These are phyloP conservation scores for Caenorhabditis afra DNA, from an alignment of 2,888 invertebrate genomes.

Conservation along the genomic window DNA sequence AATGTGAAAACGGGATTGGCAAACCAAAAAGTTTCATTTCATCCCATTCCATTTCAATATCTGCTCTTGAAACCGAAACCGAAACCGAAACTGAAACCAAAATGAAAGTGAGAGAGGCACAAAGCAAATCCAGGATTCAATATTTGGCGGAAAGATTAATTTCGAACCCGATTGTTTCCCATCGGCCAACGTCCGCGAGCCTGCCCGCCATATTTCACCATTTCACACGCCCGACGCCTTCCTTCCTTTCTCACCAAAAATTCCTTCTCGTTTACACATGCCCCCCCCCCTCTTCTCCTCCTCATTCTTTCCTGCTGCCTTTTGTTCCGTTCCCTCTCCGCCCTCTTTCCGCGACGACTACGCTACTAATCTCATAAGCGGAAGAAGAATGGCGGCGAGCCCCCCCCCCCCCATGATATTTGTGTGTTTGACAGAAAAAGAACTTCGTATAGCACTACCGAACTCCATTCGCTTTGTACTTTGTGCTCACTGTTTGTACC, in stretches of 20 bases:
- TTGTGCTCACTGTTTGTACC: slow-evolving; percentile 9
- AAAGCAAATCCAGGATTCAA: slow-evolving; percentile 9
- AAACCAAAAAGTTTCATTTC: too few relatives aligned
- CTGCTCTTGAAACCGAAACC: too few relatives aligned
- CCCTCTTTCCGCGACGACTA: slow-evolving; percentile 12
- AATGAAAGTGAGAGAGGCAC: too few relatives aligned
- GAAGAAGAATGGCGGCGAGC: too few relatives aligned
- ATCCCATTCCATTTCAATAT: too few relatives aligned
- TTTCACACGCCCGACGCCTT: slow-evolving; percentile 17
- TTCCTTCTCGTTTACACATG: slow-evolving; percentile 47
- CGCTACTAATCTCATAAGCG: slow-evolving; percentile 52
- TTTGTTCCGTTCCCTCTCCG: slow-evolving; percentile 10
- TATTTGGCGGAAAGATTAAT: slow-evolving; percentile 46
- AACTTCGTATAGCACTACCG: too few relatives aligned
- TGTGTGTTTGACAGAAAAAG: slow-evolving; percentile 41
- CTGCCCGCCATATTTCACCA: slow-evolving; percentile 6
- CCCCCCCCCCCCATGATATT: too few relatives aligned
- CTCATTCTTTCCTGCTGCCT: slow-evolving; percentile 15
- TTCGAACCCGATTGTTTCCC: slow-evolving; percentile 33
- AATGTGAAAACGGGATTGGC: too few relatives aligned
- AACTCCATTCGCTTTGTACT: background rate
- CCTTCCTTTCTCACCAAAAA: slow-evolving; percentile 39
- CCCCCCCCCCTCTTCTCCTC: slow-evolving; percentile 22
- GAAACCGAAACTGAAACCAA: too few relatives aligned
- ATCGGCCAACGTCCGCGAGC: too few relatives aligned